Percentiles rank a stretch among this genome's conserved stretches.
Evolutionary conservation across 2,888 invertebrate genomes (phyloP).

Genomic region (Coleophora flavipennella): DNA sequence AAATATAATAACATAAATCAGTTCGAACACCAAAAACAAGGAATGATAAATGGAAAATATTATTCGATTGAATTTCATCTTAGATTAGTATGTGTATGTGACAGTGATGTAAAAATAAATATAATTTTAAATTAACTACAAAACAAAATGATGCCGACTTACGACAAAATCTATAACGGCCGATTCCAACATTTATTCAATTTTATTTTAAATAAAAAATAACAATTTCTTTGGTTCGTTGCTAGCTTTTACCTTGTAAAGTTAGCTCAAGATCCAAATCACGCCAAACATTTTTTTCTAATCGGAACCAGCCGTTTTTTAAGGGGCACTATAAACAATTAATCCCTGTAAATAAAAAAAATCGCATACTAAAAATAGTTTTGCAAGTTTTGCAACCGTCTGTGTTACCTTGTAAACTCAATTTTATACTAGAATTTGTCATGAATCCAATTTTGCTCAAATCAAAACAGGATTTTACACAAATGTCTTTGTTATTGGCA

Average conservation of each 20-base stretch:
- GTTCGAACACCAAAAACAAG: slow-evolving; percentile 19
- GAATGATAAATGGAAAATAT: slow-evolving; percentile 11
- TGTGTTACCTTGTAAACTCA: no score
- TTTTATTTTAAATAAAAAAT: slow-evolving; percentile 20
- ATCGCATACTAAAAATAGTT: no score
- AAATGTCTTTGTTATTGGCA: no score
- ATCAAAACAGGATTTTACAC: no score
- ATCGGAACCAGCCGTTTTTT: slow-evolving; percentile 16
- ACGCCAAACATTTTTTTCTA: slow-evolving; percentile 19
- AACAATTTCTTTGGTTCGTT: slow-evolving; percentile 33
- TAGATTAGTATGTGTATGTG: no score
- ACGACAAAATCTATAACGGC: slow-evolving; percentile 8
- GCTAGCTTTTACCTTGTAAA: slow-evolving; percentile 19
- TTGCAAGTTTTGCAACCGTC: no score
- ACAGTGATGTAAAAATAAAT: slow-evolving; percentile 2
- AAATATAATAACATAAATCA: no score
- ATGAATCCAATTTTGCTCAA: no score
- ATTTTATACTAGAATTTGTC: no score
- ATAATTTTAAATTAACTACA: no score
- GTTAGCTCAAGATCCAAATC: slow-evolving; percentile 27
- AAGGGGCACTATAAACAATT: slow-evolving; percentile 12
- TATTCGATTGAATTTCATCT: background rate
- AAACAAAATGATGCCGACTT: slow-evolving; percentile 2
- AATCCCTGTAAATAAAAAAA: slow-evolving; percentile 5
- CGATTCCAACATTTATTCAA: slow-evolving; percentile 25